phyloP scores from a whole-genome alignment of 1,140 invertebrate genomes.

The Formica selysi region DNA sequence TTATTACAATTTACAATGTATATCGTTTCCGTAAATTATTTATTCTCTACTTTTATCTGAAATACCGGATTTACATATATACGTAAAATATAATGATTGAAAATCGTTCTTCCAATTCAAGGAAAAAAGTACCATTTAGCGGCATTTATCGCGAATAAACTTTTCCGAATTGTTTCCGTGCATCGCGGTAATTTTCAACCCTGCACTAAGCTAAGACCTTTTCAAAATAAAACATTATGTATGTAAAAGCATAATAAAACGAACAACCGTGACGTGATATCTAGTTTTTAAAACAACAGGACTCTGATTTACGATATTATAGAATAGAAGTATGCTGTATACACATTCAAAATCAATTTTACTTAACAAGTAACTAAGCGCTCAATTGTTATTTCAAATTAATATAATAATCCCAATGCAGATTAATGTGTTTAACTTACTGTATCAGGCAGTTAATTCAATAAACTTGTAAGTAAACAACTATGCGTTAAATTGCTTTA shows the following conservation, averaged over 20 bases:
- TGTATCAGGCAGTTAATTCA: conserved; percentile 9
- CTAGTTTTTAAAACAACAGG: conserved; percentile 25
- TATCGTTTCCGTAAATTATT: background rate
- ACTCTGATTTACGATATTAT: background rate
- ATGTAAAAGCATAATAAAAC: conserved; percentile 33
- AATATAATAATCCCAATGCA: background rate
- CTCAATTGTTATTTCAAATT: background rate
- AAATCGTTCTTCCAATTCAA: conserved; percentile 1
- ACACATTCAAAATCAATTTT: background rate
- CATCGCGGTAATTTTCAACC: conserved; percentile 17
- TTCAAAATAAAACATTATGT: conserved; percentile 59
- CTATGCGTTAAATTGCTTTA: background rate
- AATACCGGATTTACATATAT: background rate
- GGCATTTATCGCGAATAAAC: conserved; percentile 46
- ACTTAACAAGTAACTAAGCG: background rate
- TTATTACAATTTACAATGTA: background rate
- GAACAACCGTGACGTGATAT: conserved; percentile 8
- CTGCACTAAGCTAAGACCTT: conserved; percentile 36
- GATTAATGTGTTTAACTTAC: background rate
- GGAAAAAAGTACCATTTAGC: background rate
- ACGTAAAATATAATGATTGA: background rate
- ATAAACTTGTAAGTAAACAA: conserved; percentile 3
- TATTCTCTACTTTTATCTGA: background rate
- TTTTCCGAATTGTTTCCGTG: conserved; percentile 60
- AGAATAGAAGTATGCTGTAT: background rate